Evolutionary conservation across 2,797 vertebrate species (phyloP).

Genomic region (Semotilus atromaculatus): DNA sequence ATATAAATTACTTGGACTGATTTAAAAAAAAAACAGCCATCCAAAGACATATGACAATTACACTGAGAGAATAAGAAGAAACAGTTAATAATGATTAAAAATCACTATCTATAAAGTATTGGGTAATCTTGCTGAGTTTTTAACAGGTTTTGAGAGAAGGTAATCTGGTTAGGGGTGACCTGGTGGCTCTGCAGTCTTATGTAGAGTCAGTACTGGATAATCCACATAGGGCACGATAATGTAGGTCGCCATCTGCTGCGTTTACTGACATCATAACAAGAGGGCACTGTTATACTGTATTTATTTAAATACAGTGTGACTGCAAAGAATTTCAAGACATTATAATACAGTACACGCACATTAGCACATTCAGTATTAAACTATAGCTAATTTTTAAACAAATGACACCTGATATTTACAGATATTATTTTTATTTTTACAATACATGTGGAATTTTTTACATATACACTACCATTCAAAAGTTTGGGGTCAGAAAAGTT

Average conservation of each 20-base stretch:
- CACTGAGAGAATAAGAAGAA: background rate
- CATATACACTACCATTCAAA: background rate
- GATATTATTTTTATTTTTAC: background rate
- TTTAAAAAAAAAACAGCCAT: background rate
- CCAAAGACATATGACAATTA: background rate
- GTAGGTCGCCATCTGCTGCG: constrained; percentile 72
- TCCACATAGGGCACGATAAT: constrained; percentile 64
- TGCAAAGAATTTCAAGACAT: background rate
- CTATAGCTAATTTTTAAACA: background rate
- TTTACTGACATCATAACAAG: constrained; percentile 59
- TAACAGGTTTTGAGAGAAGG: constrained; percentile 49
- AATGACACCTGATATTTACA: background rate
- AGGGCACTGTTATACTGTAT: constrained; percentile 54
- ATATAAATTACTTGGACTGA: background rate
- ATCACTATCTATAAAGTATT: background rate
- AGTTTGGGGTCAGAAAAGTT: background rate
- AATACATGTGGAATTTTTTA: background rate
- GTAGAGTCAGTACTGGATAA: constrained; percentile 68
- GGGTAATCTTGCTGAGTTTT: constrained; percentile 41
- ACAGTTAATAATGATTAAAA: background rate
- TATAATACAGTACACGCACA: background rate
- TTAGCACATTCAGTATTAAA: background rate
- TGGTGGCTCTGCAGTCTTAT: constrained; percentile 60
- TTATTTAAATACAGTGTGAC: background rate
- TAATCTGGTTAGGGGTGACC: constrained; percentile 72